Evolutionary conservation across 2,888 invertebrate genomes (phyloP).

Genomic region (Liodrosophila aerea): DNA sequence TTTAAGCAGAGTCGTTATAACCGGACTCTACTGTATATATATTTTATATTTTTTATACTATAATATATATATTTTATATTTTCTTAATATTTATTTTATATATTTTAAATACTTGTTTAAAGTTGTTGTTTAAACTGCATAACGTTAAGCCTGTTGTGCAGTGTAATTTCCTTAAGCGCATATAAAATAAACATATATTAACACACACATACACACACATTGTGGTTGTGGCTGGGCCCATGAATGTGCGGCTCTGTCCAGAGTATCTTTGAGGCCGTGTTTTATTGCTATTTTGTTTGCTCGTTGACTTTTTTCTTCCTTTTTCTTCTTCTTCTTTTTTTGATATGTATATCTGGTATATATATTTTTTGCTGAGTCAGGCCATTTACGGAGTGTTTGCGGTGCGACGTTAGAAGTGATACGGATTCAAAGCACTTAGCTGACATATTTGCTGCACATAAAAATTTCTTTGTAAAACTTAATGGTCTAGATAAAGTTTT

Average conservation of each 20-base stretch:
- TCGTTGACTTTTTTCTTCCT: conserved; percentile 57
- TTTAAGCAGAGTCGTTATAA: too few species aligned
- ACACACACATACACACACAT: conserved; percentile 5
- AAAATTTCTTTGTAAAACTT: conserved; percentile 64
- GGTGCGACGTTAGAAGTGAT: conserved; percentile 59
- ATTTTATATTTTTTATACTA: too few species aligned
- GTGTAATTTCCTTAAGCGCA: conserved; percentile 53
- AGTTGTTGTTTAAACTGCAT: neutral
- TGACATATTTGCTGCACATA: conserved; percentile 69
- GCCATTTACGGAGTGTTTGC: conserved; percentile 24
- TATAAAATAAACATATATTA: conserved; percentile 50
- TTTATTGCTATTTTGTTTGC: conserved; percentile 72
- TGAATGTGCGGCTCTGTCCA: conserved; percentile 32
- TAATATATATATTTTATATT: too few species aligned
- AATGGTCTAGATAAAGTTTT: conserved; percentile 73
- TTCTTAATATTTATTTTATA: neutral
- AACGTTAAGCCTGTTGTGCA: conserved; percentile 14
- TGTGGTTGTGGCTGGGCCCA: conserved; percentile 12
- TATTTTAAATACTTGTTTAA: neutral
- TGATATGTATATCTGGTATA: conserved; percentile 8
- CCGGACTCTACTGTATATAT: too few species aligned
- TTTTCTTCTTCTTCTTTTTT: conserved; percentile 6
- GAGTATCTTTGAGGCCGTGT: conserved; percentile 61
- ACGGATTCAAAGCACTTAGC: conserved; percentile 61
- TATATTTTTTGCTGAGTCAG: conserved; percentile 67